Conservation (phyloP, 2,888 invertebrate species). For the Scotopteryx bipunctaria region DNA sequence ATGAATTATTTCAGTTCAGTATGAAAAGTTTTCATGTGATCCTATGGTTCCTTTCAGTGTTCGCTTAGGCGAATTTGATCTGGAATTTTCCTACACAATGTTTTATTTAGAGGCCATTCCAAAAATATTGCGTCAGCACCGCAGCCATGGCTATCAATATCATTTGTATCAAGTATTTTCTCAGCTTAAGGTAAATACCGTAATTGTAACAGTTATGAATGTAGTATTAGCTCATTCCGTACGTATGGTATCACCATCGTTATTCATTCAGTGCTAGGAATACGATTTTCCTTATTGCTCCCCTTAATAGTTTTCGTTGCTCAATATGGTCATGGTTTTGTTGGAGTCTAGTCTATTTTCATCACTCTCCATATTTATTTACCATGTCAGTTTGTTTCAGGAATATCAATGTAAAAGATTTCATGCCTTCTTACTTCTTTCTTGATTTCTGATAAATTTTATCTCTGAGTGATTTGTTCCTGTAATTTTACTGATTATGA, state of each 20-base stretch:
- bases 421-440: background rate
- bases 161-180: too few species aligned
- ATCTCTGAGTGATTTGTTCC: background rate
- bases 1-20: too few species aligned
- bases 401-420: background rate
- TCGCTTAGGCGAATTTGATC: too few species aligned
- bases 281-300: constrained; percentile 6
- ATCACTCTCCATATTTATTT: too few species aligned
- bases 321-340: background rate
- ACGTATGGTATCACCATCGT: constrained; percentile 6
- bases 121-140: too few species aligned
- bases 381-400: too few species aligned
- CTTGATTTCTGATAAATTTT: constrained; percentile 9
- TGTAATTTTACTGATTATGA: constrained; percentile 3
- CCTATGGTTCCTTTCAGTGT: too few species aligned
- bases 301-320: background rate
- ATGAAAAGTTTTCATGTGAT: too few species aligned
- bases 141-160: too few species aligned
- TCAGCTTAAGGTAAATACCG: too few species aligned
- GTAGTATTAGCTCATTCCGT: background rate
- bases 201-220: background rate
- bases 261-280: constrained; percentile 7
- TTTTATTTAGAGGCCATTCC: too few species aligned
- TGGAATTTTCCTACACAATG: too few species aligned
- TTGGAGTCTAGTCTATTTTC: background rate